Evolutionary conservation across 2,113 vertebrate species (phyloP).

Genomic region (Cinclus mexicanus): DNA sequence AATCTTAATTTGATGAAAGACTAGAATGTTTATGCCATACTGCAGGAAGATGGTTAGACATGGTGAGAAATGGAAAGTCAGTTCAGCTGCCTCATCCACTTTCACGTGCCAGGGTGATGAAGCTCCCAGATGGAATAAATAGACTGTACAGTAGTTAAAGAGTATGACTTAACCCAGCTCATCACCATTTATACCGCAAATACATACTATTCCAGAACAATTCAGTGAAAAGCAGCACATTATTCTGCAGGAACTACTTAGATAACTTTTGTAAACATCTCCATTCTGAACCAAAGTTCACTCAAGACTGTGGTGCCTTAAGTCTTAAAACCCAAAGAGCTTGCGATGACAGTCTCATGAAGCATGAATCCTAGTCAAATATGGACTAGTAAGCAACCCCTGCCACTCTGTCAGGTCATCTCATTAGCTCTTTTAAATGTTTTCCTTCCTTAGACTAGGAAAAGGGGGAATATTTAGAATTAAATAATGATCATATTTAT

Average conservation of each 20-base stretch:
- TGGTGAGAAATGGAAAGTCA: background rate
- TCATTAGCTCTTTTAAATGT: background rate
- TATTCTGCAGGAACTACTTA: background rate
- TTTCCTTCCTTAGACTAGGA: background rate
- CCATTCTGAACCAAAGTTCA: constrained; percentile 8
- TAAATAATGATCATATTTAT: background rate
- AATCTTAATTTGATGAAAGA: background rate
- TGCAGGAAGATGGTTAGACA: background rate
- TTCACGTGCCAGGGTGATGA: background rate
- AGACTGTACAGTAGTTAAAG: background rate
- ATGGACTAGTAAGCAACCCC: background rate
- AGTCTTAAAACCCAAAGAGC: constrained; percentile 2
- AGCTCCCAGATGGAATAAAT: background rate
- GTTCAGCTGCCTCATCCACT: background rate
- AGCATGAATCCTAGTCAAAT: background rate
- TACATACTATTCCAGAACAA: background rate
- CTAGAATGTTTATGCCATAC: background rate
- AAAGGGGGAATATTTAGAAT: background rate
- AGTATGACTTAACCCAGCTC: background rate
- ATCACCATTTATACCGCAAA: background rate
- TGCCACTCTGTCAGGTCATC: background rate
- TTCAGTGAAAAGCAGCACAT: background rate
- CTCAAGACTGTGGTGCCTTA: background rate
- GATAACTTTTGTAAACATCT: constrained; percentile 30
- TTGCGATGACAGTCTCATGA: background rate